Evolutionary conservation across 2,113 vertebrate genomes (phyloP), one percentile per base, ranked within the genome.

Genomic region (Lepus timidus): DNA sequence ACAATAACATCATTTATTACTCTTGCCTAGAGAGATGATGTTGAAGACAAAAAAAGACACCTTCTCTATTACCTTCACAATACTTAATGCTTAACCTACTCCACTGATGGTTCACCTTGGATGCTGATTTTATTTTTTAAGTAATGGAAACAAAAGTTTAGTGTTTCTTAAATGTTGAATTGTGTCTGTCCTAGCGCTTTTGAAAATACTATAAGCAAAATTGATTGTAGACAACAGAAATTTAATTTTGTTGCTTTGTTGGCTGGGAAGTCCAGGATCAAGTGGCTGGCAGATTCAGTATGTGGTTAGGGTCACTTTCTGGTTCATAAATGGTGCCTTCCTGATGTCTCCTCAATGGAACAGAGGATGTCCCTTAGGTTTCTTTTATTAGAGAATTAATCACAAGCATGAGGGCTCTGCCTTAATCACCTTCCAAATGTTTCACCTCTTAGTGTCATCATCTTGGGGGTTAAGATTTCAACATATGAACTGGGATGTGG

Each of bases 11-110:
- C 5, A 67, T 27, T 85, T 87, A 91, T 90, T 86, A 86, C 23
- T 95, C 31, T 80, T 94, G 33, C 61, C 20, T 93, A 93, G 91
- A 25, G 16, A 86, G 70, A 84, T 61, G 6, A 87, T 79, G 9
- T 61, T 51, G 39, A 31, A 85, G 81, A 29, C 20, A 58, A 88
- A 95, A 44, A 49, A 3, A 68, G 71, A 92, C 25, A n/a, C 23
- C 29, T 65, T n/a, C 19, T 62, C 20, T 9, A 44, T 55, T 65
- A 27, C 0, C 22, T 49, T 51, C 4, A 52, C n/a, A 3, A 23
- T 83, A 74, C 1, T 90, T 80, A 20, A 67, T 51, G 19, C 1
- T 33, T 78, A 90, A 67, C 7, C 16, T 4, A 65, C 29, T 61
- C 14, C 3, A 27, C 67, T 44, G 44, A 51, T 52, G 22, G 3